Conservation (phyloP, 2,888 invertebrate genomes). For the Drepana falcataria region DNA sequence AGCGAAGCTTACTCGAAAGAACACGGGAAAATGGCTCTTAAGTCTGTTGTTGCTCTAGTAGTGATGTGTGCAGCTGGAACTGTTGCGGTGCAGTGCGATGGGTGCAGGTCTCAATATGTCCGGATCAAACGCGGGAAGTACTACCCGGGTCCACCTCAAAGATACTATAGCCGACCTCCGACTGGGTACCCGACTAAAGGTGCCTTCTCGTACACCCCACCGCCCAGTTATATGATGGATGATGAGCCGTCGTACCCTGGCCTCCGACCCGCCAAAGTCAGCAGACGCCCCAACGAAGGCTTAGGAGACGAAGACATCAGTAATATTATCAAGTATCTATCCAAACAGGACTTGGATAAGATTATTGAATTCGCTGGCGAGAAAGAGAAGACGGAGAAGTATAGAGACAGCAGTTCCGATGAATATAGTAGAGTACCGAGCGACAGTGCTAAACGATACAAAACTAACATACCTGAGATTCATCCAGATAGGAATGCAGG, state of each 20-base stretch:
- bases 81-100: conserved; percentile 19
- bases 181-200: conserved; percentile 33
- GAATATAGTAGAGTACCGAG: background rate
- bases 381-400: conserved; percentile 20
- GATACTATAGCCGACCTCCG: conserved; percentile 52
- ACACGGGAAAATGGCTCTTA: conserved; percentile 16
- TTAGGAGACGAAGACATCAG: conserved; percentile 57
- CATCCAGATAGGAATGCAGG: conserved; percentile 11
- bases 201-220: conserved; percentile 54
- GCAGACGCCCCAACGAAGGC: conserved; percentile 49
- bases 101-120: conserved; percentile 22
- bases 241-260: conserved; percentile 29
- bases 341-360: conserved; percentile 61
- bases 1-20: conserved; percentile 14
- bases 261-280: conserved; percentile 48
- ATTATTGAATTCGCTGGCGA: conserved; percentile 50
- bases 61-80: conserved; percentile 35
- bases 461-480: conserved; percentile 13
- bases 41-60: conserved; percentile 16
- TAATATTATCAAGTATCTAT: conserved; percentile 57
- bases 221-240: conserved; percentile 41
- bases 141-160: conserved; percentile 43
- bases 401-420: conserved; percentile 3
- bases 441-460: conserved; percentile 15
- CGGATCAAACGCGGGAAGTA: conserved; percentile 60